Evolutionary conservation across 2,797 vertebrate species (phyloP).

Genomic region (Aplochiton taeniatus): DNA sequence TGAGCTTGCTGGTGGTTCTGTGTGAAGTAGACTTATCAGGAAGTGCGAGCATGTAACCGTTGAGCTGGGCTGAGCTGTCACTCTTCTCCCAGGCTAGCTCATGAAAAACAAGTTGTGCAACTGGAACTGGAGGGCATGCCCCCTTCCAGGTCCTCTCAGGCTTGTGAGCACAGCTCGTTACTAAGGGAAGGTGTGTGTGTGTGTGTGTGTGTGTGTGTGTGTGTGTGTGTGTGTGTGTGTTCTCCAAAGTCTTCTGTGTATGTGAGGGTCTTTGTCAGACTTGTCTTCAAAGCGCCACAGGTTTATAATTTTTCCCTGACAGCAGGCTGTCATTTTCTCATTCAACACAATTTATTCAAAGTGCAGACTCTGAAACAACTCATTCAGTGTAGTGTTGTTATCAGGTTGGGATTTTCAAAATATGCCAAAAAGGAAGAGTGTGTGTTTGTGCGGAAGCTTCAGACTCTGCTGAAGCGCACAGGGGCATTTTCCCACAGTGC

Average conservation of each 20-base stretch:
- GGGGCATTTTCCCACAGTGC: slow-evolving; percentile 77
- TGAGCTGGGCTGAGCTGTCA: slow-evolving; percentile 38
- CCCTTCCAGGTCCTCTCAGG: slow-evolving; percentile 62
- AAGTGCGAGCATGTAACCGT: slow-evolving; percentile 51
- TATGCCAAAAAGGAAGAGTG: too few relatives aligned
- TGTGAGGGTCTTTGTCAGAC: slow-evolving; percentile 9
- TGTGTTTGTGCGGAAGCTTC: slow-evolving; percentile 52
- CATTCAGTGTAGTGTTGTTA: too few relatives aligned
- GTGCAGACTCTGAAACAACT: too few relatives aligned
- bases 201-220: slow-evolving; percentile 14
- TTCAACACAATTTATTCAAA: too few relatives aligned
- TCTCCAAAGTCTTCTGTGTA: too few relatives aligned
- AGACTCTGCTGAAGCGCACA: slow-evolving; percentile 63
- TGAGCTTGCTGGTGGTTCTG: not conserved
- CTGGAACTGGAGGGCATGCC: slow-evolving; percentile 52
- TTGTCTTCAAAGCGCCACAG: too few relatives aligned
- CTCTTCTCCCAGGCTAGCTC: slow-evolving; percentile 44
- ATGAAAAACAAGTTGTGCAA: slow-evolving; percentile 73
- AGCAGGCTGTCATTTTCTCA: too few relatives aligned
- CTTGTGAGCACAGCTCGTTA: slow-evolving; percentile 59
- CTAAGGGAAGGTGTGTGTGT: slow-evolving; percentile 32
- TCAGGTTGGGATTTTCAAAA: too few relatives aligned
- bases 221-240: too few relatives aligned
- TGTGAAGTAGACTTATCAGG: slow-evolving; percentile 37
- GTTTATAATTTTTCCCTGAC: too few relatives aligned